Conservation (phyloP, 1,140 invertebrate species). For the Octopus sinensis region DNA sequence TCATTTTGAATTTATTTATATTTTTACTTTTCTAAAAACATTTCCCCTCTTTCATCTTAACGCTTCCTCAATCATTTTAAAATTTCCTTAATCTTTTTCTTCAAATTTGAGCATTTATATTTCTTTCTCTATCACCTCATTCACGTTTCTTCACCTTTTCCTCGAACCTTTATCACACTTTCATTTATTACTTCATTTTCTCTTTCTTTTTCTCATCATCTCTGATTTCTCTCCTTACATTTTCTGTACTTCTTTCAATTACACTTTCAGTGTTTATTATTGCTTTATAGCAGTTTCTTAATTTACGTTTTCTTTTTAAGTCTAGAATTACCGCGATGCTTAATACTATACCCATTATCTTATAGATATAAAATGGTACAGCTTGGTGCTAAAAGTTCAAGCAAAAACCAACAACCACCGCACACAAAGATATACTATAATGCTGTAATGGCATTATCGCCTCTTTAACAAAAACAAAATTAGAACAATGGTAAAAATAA, state of each 20-base stretch:
- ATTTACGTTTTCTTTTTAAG: too few relatives aligned
- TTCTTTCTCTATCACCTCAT: neutral
- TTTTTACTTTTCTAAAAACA: neutral
- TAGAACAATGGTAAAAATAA: too few relatives aligned
- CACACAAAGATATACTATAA: too few relatives aligned
- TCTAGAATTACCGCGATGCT: too few relatives aligned
- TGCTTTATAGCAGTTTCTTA: too few relatives aligned
- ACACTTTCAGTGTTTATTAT: neutral
- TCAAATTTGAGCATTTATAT: neutral
- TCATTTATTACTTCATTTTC: neutral
- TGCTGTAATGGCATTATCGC: too few relatives aligned
- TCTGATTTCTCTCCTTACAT: neutral
- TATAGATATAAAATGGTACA: too few relatives aligned
- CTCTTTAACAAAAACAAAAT: too few relatives aligned
- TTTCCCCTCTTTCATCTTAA: neutral
- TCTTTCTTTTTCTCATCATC: neutral
- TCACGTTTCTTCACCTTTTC: neutral
- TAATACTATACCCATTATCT: too few relatives aligned
- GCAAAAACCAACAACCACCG: too few relatives aligned
- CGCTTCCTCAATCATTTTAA: constrained; percentile 2
- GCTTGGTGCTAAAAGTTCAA: too few relatives aligned
- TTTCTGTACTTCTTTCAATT: neutral
- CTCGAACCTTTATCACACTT: neutral
- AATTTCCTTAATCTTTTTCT: neutral
- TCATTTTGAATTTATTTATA: neutral